Percentiles rank a stretch among this genome's conserved stretches.
These are phyloP conservation scores for Tenthredo scrophulariae DNA, from an alignment of 2,888 invertebrate species.

Conservation along the genomic window DNA sequence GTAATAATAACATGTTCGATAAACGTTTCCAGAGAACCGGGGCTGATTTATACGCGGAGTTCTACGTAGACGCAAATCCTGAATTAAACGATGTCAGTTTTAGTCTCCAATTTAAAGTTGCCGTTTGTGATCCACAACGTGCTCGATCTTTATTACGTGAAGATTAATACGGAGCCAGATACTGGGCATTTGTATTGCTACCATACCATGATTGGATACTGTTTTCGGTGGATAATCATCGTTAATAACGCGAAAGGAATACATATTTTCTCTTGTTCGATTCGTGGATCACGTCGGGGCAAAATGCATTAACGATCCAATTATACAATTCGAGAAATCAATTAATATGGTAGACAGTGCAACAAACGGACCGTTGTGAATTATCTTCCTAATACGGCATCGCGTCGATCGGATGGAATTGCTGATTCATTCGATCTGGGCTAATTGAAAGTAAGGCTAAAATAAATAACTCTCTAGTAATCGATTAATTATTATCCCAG, in stretches of 20 bases:
- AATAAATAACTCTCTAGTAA: constrained; percentile 66
- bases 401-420: constrained; percentile 51
- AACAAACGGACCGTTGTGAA: constrained; percentile 56
- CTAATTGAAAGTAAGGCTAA: constrained; percentile 69
- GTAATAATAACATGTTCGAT: constrained; percentile 24
- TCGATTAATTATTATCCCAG: constrained; percentile 63
- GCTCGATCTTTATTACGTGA: constrained; percentile 32
- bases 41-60: constrained; percentile 21
- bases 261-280: constrained; percentile 54
- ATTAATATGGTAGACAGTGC: constrained; percentile 66
- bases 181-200: neutral
- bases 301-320: constrained; percentile 59
- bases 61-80: constrained; percentile 7
- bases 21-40: constrained; percentile 27
- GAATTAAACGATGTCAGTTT: constrained; percentile 14
- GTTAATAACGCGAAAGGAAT: constrained; percentile 57
- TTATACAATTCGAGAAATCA: constrained; percentile 70
- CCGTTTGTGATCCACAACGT: constrained; percentile 11
- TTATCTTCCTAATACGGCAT: constrained; percentile 24
- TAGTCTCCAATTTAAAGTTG: neutral
- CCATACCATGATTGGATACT: neutral
- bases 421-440: constrained; percentile 67
- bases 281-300: constrained; percentile 30
- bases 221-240: constrained; percentile 55
- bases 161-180: constrained; percentile 12